Conservation (phyloP, 2,888 invertebrate species). For the Microplitis deprimator region DNA sequence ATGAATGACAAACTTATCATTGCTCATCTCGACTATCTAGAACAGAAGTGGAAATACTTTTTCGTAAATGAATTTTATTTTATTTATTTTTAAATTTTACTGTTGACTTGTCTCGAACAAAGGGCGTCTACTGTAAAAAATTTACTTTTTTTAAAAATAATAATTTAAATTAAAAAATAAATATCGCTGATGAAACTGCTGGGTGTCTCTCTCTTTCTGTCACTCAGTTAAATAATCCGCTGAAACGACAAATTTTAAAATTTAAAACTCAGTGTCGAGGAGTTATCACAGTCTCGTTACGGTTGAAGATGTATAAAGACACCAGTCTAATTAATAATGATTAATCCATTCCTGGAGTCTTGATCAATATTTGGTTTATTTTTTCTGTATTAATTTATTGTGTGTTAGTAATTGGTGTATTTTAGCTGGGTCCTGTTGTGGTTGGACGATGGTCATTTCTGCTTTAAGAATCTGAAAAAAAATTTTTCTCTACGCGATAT, state of each 20-base stretch:
- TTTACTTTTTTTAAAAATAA: not conserved
- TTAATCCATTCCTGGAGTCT: not conserved
- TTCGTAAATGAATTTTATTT: constrained; percentile 17
- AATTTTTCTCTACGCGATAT: constrained; percentile 18
- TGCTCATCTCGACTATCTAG: not conserved
- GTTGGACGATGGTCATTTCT: constrained; percentile 11
- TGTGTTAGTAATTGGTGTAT: not conserved
- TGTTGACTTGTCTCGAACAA: not conserved
- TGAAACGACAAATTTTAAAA: constrained; percentile 17
- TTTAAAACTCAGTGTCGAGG: not conserved
- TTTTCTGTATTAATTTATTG: not conserved
- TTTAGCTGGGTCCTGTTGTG: constrained; percentile 19
- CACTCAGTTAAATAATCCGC: not conserved
- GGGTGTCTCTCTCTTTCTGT: constrained; percentile 20
- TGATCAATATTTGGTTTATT: not conserved
- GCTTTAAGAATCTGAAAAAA: constrained; percentile 29
- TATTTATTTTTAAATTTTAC: not conserved
- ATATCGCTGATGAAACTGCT: not conserved
- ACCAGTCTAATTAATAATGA: not conserved
- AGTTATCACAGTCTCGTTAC: not conserved
- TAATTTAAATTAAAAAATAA: not conserved
- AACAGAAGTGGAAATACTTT: constrained; percentile 8
- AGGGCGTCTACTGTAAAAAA: not conserved
- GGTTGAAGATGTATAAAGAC: not conserved
- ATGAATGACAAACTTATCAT: not conserved